Percentiles rank a stretch among this genome's conserved stretches.
Evolutionary conservation across 2,888 invertebrate genomes (phyloP).

Genomic region (Lottia gigantea): DNA sequence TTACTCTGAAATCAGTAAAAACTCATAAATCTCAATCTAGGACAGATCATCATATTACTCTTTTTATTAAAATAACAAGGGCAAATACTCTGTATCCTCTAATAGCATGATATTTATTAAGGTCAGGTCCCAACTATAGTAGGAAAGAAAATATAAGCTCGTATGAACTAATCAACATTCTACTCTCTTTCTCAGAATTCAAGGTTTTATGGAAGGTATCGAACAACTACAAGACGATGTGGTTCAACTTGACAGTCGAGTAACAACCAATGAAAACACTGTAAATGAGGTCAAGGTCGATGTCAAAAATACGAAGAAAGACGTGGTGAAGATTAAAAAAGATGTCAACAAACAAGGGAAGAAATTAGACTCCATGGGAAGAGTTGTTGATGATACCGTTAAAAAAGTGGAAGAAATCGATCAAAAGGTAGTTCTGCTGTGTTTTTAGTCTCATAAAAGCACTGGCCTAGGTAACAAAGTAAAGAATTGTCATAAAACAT

Average conservation of each 20-base stretch:
- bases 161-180: too few species aligned
- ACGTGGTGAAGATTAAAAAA: neutral
- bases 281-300: neutral
- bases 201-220: neutral
- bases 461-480: too few species aligned
- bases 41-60: too few species aligned
- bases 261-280: neutral
- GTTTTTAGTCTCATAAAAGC: too few species aligned
- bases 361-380: neutral
- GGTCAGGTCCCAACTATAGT: too few species aligned
- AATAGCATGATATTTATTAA: too few species aligned
- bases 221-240: neutral
- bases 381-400: neutral
- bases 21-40: too few species aligned
- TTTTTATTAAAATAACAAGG: too few species aligned
- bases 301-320: neutral
- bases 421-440: neutral
- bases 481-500: too few species aligned
- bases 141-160: too few species aligned
- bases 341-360: neutral
- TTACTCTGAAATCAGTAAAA: too few species aligned
- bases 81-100: too few species aligned
- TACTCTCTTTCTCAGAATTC: neutral
- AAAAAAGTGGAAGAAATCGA: conserved; percentile 7
- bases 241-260: neutral